Evolutionary conservation across 2,113 vertebrate species (phyloP).

Genomic region (Chrysochloris asiatica): DNA sequence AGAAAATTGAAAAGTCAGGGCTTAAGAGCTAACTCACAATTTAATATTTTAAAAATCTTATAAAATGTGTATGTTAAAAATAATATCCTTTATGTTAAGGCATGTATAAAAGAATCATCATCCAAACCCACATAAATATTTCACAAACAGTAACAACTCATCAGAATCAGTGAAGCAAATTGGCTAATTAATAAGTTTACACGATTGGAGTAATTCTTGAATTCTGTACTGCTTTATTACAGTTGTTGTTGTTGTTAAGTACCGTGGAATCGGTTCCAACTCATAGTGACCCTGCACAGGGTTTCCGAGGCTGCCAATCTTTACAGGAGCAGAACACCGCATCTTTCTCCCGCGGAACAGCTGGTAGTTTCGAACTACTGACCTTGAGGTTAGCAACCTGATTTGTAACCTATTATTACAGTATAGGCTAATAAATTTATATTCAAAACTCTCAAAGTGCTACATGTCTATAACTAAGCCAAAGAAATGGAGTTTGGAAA

Average conservation of each 20-base stretch:
- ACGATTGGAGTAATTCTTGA: background rate
- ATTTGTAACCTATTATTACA: no score
- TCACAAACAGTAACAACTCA: conserved; percentile 6
- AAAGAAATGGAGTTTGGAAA: conserved; percentile 3
- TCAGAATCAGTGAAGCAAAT: conserved; percentile 22
- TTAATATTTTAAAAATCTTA: background rate
- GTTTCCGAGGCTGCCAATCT: no score
- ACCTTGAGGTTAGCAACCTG: no score
- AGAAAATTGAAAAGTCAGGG: conserved; percentile 64
- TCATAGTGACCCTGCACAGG: no score
- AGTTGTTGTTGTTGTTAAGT: no score
- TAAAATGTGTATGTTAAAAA: no score
- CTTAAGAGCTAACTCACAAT: conserved; percentile 29
- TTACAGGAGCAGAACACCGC: no score
- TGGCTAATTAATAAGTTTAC: background rate
- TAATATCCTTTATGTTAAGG: background rate
- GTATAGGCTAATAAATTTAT: conserved; percentile 4
- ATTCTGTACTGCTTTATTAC: background rate
- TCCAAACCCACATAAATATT: conserved; percentile 26
- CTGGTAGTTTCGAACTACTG: no score
- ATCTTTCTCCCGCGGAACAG: no score
- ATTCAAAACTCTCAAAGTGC: conserved; percentile 31
- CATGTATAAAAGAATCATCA: conserved; percentile 21
- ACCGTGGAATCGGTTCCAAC: no score
- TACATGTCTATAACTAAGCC: background rate